Evolutionary conservation across 2,888 invertebrate genomes (phyloP).

Genomic region (Penaeus monodon): DNA sequence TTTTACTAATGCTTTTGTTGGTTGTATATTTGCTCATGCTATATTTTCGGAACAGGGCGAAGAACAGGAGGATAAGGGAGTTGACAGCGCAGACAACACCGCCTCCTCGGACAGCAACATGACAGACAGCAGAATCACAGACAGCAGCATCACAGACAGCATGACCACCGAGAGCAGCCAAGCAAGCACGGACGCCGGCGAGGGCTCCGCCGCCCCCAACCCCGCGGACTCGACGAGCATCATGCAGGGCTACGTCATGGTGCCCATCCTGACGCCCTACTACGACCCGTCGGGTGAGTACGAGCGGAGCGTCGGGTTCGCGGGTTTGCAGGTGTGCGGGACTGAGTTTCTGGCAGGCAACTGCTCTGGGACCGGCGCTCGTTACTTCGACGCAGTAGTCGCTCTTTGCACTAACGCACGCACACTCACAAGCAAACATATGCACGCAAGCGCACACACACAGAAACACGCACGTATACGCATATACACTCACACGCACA

Average conservation of each 20-base stretch:
- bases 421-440: not conserved
- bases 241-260: constrained; percentile 63
- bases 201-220: not conserved
- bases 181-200: not conserved
- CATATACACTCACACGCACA: not conserved
- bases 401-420: not conserved
- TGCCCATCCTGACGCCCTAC: constrained; percentile 64
- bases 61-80: not conserved
- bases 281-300: constrained; percentile 64
- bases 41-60: not conserved
- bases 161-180: constrained; percentile 9
- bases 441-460: not conserved
- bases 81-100: not conserved
- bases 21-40: too few relatives aligned
- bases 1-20: too few relatives aligned
- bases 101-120: constrained; percentile 1
- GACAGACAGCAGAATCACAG: constrained; percentile 13
- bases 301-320: too few relatives aligned
- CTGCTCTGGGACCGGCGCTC: too few relatives aligned
- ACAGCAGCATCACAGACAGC: not conserved
- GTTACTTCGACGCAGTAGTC: too few relatives aligned
- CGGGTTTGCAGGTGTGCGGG: too few relatives aligned
- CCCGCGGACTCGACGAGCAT: constrained; percentile 17
- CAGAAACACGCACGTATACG: not conserved
- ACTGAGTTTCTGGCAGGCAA: too few relatives aligned